Evolutionary conservation across 2,113 vertebrate species (phyloP), one percentile per base, ranked within the genome.

Genomic region (Danionella cerebrum): DNA sequence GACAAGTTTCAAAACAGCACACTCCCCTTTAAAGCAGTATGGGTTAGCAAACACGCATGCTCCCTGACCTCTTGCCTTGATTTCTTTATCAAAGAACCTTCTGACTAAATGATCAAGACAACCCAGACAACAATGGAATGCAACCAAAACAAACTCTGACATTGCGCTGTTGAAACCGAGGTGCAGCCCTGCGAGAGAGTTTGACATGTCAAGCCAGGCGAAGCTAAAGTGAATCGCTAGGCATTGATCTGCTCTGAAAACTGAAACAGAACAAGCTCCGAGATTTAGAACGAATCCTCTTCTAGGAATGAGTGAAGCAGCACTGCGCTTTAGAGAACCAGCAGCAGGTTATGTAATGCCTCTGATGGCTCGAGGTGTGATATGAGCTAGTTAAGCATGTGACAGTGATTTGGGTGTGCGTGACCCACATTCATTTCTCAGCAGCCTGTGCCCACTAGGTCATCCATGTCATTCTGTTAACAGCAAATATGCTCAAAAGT

Each of bases 351-450:
- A 83, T 75, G 59, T 88, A 87, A 87, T 74, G 39, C 77, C 81
- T 77, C 67, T 71, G 80, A 81, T 82, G 79, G 78, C 85, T 83
- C 70, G 81, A 87, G 82, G 83, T 78, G 58, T 78, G 84, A 85
- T 84, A 83, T 81, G 83, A 87, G 82, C 80, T 82, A 77, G 81
- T 79, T 78, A 80, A 83, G 83, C 84, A 85, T 83, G 82, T 86
- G 85, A 89, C 74, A 67, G 54, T 76, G 73, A 74, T 84, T 78
- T 80, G 80, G 78, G 71, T 78, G 75, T 68, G 73, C 18, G 71
- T 87, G 85, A 87, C 80, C 84, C 79, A 85, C 79, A 85, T 86
- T 86, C 82, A 14, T 45, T 38, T 55, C 29, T 42, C 48, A 52
- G 60, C 39, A 50, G 35, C 27, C 55, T 39, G 27, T 54, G 59